A percentile compares a stretch with the other conserved stretches of the same genome.
Conservation (phyloP, 2,797 vertebrate genomes). For the Hippocampus kuda region DNA sequence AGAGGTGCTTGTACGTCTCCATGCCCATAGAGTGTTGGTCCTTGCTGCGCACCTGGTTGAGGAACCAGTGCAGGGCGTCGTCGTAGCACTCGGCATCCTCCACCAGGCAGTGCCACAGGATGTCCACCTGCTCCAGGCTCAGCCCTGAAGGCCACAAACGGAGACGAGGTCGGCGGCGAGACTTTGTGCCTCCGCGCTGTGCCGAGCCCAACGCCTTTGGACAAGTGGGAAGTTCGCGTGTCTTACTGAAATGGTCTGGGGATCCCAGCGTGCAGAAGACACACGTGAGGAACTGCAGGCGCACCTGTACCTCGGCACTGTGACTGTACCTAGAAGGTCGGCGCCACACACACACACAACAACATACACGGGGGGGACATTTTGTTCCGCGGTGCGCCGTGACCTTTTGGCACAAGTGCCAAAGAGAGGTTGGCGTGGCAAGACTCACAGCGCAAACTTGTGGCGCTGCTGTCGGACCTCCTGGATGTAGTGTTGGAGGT, state of each 20-base stretch:
- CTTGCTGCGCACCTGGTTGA: slow-evolving; percentile 98
- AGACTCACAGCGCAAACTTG: slow-evolving; percentile 89
- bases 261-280: slow-evolving; percentile 98
- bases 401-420: too few relatives aligned
- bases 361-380: not conserved
- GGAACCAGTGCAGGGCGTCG: slow-evolving; percentile 96
- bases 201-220: not conserved
- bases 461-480: slow-evolving; percentile 84
- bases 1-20: slow-evolving; percentile 98
- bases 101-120: slow-evolving; percentile 96
- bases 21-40: slow-evolving; percentile 99
- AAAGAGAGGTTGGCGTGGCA: not conserved
- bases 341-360: not conserved
- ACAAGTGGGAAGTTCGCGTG: not conserved
- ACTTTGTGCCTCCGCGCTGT: not conserved
- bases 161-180: not conserved
- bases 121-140: slow-evolving; percentile 97
- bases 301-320: slow-evolving; percentile 96
- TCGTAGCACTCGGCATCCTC: slow-evolving; percentile 95
- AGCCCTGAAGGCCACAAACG: slow-evolving; percentile 65
- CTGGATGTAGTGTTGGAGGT: slow-evolving; percentile 95
- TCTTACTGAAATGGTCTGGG: slow-evolving; percentile 96
- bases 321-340: slow-evolving; percentile 82
- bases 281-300: slow-evolving; percentile 94
- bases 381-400: not conserved